phyloP scores from a whole-genome alignment of 1,140 invertebrate species.

The Drosophila pruinosa region DNA sequence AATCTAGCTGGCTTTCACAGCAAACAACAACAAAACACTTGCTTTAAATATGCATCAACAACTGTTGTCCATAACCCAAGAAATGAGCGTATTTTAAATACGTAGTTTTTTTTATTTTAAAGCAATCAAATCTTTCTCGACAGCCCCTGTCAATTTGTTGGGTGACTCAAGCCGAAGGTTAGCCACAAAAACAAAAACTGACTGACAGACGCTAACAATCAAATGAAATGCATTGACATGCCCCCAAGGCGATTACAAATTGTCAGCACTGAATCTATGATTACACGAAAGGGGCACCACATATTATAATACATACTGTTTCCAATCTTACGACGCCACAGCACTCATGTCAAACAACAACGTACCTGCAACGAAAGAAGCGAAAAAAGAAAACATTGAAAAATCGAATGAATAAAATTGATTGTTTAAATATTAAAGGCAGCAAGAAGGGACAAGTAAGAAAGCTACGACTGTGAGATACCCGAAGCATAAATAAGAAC shows the following conservation, averaged over 20 bases:
- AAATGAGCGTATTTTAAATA: no score
- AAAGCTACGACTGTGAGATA: no score
- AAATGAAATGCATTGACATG: constrained; percentile 39
- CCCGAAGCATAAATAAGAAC: no score
- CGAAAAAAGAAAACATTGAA: not conserved
- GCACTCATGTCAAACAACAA: constrained; percentile 6
- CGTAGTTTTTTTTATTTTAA: no score
- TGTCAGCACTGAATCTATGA: constrained; percentile 11
- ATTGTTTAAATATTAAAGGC: constrained; percentile 36
- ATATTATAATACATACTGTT: no score
- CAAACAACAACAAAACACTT: no score
- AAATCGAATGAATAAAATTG: constrained; percentile 24
- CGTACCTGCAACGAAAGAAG: constrained; percentile 46
- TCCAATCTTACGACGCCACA: not conserved
- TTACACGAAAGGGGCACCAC: constrained; percentile 9
- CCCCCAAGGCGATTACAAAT: constrained; percentile 23
- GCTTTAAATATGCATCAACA: no score
- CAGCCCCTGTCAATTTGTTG: constrained; percentile 16
- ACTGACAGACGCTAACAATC: constrained; percentile 37
- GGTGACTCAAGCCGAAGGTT: constrained; percentile 3
- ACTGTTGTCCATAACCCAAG: no score
- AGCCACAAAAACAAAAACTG: not conserved
- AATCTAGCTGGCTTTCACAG: no score
- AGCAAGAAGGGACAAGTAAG: not conserved
- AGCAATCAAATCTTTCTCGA: no score